Base-by-base conservation (phyloP, 2,888 invertebrate genomes). In the Polylopha cassiicola region DNA sequence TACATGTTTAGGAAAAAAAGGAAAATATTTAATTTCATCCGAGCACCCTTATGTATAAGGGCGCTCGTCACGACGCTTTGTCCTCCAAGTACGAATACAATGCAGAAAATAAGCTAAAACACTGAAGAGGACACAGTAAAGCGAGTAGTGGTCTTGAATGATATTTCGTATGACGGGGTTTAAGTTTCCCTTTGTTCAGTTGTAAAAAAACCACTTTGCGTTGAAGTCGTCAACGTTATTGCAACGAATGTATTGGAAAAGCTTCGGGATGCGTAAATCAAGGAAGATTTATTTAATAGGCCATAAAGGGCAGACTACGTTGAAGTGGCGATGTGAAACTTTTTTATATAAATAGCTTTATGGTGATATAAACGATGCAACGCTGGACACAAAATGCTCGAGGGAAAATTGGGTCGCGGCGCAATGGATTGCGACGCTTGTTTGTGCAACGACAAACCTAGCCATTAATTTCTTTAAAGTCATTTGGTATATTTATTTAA, bases 261-360 rank as follows among this genome's bases (percentile, higher is more conserved):
- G 24, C 24, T 26, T 30, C 41, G 28, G 39, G 28, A 28, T 17
- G 46, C 47, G 51, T 57, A 54, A 61, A 65, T 65, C 58, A 67
- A 65, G 61, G n/a, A 55, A 49, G 48, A 60, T 61, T 44, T 44
- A 44, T 44, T 64, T 62, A 71, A 70, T 67, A 65, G 65, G 53
- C 64, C 57, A 60, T 56, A 61, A 61, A 62, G 61, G 53, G 50
- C 57, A 58, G 54, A 53, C 53, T 59, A 52, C 47, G 53, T 53
- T 50, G 46, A 44, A 51, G 31, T 41, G 41, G 41, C 36, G 30
- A 36, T 24, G 28, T 30, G 24, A 30, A 33, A 33, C 13, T 36
- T 30, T 41, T 24, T 7, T 24, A 24, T 29, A 24, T 11, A 34
- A 28, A 34, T 29, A 22, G 18, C 17, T 33, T 18, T 27, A 26